A percentile compares a stretch with the other conserved stretches of the same genome.
phyloP scores from a whole-genome alignment of 1,140 invertebrate species.

The Drosophila kepulauana region DNA sequence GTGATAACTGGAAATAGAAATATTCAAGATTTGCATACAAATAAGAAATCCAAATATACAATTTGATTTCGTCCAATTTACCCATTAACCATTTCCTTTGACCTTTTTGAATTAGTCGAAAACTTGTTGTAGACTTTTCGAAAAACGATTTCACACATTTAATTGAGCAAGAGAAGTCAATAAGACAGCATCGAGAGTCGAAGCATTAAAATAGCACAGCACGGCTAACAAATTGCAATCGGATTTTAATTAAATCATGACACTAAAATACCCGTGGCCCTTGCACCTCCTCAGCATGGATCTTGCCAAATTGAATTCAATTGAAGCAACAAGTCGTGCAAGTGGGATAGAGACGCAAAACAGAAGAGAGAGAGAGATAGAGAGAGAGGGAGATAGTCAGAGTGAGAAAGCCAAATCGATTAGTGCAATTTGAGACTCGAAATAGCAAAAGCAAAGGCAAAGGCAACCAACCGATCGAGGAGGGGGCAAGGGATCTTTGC shows the following conservation, averaged over 20 bases:
- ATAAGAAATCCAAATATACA: no score
- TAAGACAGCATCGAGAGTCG: constrained; percentile 35
- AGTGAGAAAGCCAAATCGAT: constrained; percentile 60
- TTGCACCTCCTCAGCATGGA: constrained; percentile 18
- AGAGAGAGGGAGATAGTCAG: constrained; percentile 5
- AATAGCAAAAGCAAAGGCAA: constrained; percentile 66
- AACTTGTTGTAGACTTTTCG: constrained; percentile 29
- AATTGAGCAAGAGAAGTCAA: constrained; percentile 28
- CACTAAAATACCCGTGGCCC: constrained; percentile 65
- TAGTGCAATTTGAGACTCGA: constrained; percentile 77
- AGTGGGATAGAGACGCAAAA: constrained; percentile 25
- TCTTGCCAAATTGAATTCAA: constrained; percentile 75
- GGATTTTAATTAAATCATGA: constrained; percentile 80
- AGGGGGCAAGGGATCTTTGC: constrained; percentile 10
- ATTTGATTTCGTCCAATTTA: no score
- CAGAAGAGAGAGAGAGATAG: constrained; percentile 8
- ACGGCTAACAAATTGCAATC: constrained; percentile 43
- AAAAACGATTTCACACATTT: constrained; percentile 65
- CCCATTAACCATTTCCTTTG: constrained; percentile 13
- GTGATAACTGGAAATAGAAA: background rate
- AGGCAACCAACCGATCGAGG: constrained; percentile 43
- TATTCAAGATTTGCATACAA: no score
- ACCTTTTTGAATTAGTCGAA: background rate
- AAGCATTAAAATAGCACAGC: constrained; percentile 71
- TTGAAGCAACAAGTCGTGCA: constrained; percentile 54